A percentile compares a stretch with the other conserved stretches of the same genome.
These are phyloP conservation scores for Dascyllus trimaculatus DNA, from an alignment of 2,113 vertebrate species.

Conservation along the genomic window DNA sequence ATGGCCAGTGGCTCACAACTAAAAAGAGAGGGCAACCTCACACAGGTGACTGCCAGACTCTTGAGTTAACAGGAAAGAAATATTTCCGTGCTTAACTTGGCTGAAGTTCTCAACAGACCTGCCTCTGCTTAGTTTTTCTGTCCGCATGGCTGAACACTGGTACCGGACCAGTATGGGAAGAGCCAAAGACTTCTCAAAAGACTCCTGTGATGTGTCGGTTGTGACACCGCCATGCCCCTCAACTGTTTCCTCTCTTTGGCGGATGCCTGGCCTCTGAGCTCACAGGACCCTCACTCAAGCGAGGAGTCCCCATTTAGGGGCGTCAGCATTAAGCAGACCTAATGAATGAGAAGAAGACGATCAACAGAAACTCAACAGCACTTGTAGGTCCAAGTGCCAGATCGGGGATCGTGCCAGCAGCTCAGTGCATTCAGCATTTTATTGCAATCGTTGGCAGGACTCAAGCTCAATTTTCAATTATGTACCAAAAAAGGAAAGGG, in stretches of 20 bases:
- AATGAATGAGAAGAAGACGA: conserved; percentile 83
- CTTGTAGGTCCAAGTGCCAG: conserved; percentile 57
- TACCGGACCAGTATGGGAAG: conserved; percentile 62
- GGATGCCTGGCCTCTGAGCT: conserved; percentile 61
- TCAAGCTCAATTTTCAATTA: conserved; percentile 84
- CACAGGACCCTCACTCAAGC: conserved; percentile 48
- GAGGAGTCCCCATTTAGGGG: conserved; percentile 50
- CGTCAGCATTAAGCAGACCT: conserved; percentile 51
- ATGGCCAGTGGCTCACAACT: conserved; percentile 52
- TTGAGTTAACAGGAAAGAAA: conserved; percentile 84
- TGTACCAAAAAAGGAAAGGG: conserved; percentile 65
- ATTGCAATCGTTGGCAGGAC: conserved; percentile 83
- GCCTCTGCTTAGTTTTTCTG: conserved; percentile 75
- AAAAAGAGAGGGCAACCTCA: conserved; percentile 70
- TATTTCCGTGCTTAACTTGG: conserved; percentile 84
- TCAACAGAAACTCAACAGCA: conserved; percentile 71
- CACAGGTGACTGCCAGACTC: conserved; percentile 75
- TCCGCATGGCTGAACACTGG: conserved; percentile 66
- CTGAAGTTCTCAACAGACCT: conserved; percentile 65
- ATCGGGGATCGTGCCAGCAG: conserved; percentile 74
- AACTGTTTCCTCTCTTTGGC: conserved; percentile 53
- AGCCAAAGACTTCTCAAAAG: conserved; percentile 72
- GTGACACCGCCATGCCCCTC: conserved; percentile 62
- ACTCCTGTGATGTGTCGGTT: conserved; percentile 70
- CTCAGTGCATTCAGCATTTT: conserved; percentile 81